Base-by-base conservation (phyloP, 2,113 vertebrate species). In the Neodon shergylaensis region DNA sequence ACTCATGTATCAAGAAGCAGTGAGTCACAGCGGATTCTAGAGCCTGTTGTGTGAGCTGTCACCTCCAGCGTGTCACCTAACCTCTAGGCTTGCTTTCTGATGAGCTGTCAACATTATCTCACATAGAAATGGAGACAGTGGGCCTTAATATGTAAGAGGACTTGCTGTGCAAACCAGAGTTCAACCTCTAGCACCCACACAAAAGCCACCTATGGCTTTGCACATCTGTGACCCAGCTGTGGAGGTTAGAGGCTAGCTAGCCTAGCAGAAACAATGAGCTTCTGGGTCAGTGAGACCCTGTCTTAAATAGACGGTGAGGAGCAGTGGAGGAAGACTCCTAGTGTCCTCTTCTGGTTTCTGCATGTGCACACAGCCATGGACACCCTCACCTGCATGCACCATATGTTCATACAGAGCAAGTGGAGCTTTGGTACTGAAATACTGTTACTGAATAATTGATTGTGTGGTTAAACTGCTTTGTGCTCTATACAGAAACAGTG, bases 381-480 rank as follows among this genome's bases (percentile, higher is more conserved):
- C 22, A 66, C 63, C 28, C 42, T 85, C 26, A 47, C 61, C 28
- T 33, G 9, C 2, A 3, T 52, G 44, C 31, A n/a, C 31, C 44
- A 21, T 36, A 16, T 49, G 31, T 49, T n/a, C 31, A 52, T 42
- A 19, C 3, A 49, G 33, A 52, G 84, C n/a, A 52, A 49, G 6
- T 72, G 22, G 82, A 84, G 6, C 9, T 87, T 90, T 86, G 22
- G 16, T 77, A 77, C n/a, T 91, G 42, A 94, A 96, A 49, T 68
- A 68, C 2, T 83, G 3, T 82, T 87, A 82, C 68, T 87, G 89
- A 90, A 92, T 28, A 44, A 68, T 31, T 61, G 49, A 72, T 36
- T 54, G 5, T 93, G 16, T 68, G 76, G 63, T 31, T 91, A 44
- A 91, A 81, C 58, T 95, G 73, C 39, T 74, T 77, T 93, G 90